Percentiles rank a stretch among this genome's conserved stretches.
These are phyloP conservation scores for Drosophila lacicola DNA, from an alignment of 2,888 invertebrate genomes.

Conservation along the genomic window DNA sequence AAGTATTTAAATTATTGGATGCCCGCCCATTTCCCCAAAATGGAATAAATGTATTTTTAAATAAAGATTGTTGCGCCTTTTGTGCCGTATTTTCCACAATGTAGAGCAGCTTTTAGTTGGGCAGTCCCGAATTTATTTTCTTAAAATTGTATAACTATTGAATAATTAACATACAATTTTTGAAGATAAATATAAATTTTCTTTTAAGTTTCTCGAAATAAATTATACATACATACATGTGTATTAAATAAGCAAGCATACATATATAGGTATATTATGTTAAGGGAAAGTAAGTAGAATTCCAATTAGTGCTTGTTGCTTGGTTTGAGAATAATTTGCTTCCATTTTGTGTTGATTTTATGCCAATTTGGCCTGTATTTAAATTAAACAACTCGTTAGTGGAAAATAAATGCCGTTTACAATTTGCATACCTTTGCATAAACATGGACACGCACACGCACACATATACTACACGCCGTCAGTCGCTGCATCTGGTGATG, in stretches of 20 bases:
- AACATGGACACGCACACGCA: background rate
- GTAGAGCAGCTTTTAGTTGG: too few species aligned
- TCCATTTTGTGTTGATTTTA: slow-evolving; percentile 53
- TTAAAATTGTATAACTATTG: too few species aligned
- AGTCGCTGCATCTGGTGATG: slow-evolving; percentile 96
- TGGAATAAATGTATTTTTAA: too few species aligned
- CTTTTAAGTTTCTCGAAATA: background rate
- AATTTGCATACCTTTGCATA: slow-evolving; percentile 70
- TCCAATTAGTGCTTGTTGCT: slow-evolving; percentile 31
- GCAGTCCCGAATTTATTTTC: too few species aligned
- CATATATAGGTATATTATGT: background rate
- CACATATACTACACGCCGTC: slow-evolving; percentile 7
- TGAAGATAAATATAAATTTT: too few species aligned
- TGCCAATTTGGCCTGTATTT: slow-evolving; percentile 47
- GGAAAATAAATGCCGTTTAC: slow-evolving; percentile 68
- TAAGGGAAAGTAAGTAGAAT: slow-evolving; percentile 12
- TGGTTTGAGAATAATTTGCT: slow-evolving; percentile 24
- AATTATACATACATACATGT: background rate
- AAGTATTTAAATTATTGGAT: too few species aligned
- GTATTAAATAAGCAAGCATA: background rate
- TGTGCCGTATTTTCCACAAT: too few species aligned
- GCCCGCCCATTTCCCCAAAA: too few species aligned
- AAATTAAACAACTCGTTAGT: slow-evolving; percentile 80
- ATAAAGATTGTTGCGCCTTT: too few species aligned
- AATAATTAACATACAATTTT: too few species aligned